Conservation (phyloP, 1,140 invertebrate genomes). For the Sitobion miscanthi region DNA sequence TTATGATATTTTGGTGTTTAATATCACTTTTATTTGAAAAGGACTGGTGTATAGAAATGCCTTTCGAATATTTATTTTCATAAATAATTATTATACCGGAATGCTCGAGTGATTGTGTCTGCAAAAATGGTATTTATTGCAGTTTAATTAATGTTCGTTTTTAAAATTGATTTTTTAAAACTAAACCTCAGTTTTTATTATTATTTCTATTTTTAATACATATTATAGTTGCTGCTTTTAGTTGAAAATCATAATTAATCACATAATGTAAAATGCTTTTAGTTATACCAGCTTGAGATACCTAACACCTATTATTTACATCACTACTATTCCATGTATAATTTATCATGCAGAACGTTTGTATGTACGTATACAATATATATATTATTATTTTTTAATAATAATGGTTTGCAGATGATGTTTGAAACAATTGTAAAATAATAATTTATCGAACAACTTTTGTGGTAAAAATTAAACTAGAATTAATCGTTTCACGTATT, state of each 20-base stretch:
- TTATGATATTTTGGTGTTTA: not conserved
- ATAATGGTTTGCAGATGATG: not conserved
- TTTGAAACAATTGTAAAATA: slow-evolving; percentile 9
- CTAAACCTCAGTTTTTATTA: not conserved
- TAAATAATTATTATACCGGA: not conserved
- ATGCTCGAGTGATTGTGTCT: not conserved
- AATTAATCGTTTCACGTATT: slow-evolving; percentile 7
- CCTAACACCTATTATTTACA: not conserved
- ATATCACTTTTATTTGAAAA: not conserved
- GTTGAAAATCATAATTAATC: not conserved
- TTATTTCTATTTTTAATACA: not conserved
- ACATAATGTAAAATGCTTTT: not conserved
- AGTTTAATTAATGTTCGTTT: not conserved
- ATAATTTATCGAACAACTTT: slow-evolving; percentile 29
- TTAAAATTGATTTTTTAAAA: not conserved
- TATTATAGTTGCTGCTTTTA: not conserved
- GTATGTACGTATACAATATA: not conserved
- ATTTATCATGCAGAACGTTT: not conserved
- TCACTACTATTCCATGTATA: not conserved
- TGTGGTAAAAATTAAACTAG: not conserved
- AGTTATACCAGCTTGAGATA: not conserved
- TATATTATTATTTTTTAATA: not conserved
- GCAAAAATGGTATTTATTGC: not conserved
- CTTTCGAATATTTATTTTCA: not conserved
- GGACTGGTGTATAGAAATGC: not conserved